Conservation (phyloP, 2,888 invertebrate genomes). For the Meteorus colon region DNA sequence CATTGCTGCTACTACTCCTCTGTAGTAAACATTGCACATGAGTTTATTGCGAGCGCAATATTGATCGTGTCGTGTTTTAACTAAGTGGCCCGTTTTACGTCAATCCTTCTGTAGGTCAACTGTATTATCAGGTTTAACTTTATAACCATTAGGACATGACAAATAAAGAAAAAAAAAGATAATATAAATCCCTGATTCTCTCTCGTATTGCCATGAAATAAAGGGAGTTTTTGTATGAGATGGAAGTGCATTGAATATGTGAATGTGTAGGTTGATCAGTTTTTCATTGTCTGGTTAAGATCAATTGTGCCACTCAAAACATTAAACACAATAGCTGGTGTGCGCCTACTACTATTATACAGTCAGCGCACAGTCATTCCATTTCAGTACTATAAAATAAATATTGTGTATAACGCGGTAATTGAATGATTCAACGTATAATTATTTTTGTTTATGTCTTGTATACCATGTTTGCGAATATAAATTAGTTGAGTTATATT, state of each 20-base stretch:
- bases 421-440: background rate
- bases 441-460: background rate
- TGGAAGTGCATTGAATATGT: background rate
- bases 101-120: conserved; percentile 36
- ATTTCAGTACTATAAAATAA: background rate
- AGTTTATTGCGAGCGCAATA: conserved; percentile 41
- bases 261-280: background rate
- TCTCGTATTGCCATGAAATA: background rate
- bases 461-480: too few relatives aligned
- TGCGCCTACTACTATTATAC: background rate
- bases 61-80: conserved; percentile 48
- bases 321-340: conserved; percentile 7
- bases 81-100: conserved; percentile 39
- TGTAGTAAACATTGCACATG: conserved; percentile 8
- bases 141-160: background rate
- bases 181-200: background rate
- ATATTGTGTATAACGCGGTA: background rate
- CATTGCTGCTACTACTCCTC: background rate
- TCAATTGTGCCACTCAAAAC: background rate
- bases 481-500: too few relatives aligned
- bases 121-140: conserved; percentile 13
- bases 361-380: background rate
- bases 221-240: background rate
- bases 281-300: background rate
- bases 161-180: background rate